A percentile compares a stretch with the other conserved stretches of the same genome.
phyloP scores from a whole-genome alignment of 2,797 vertebrate species.

The Australoheros facetus region DNA sequence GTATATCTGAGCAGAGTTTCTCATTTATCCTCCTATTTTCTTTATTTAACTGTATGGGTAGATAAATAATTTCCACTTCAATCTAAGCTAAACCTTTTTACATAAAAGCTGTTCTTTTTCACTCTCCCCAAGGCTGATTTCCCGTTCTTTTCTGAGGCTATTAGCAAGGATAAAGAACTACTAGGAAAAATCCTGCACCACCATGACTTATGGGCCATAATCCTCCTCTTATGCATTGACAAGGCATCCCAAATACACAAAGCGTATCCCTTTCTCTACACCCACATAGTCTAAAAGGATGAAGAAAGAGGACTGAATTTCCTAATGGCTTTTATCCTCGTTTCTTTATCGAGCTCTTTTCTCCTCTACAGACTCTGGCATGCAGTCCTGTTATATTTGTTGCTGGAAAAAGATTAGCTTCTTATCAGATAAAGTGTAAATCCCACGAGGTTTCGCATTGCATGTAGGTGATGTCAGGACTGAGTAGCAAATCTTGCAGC shows the following conservation, averaged over 20 bases:
- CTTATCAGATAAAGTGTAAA: conserved; percentile 60
- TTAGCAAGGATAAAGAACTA: conserved; percentile 59
- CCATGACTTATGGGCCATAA: conserved; percentile 61
- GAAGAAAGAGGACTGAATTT: conserved; percentile 36
- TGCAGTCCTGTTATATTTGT: conserved; percentile 42
- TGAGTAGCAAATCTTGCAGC: conserved; percentile 9
- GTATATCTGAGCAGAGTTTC: conserved; percentile 26
- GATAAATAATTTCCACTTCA: conserved; percentile 48
- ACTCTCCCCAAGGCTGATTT: conserved; percentile 49
- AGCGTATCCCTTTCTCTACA: conserved; percentile 31
- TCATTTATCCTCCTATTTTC: conserved; percentile 41
- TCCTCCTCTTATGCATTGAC: conserved; percentile 63
- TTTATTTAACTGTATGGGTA: conserved; percentile 35
- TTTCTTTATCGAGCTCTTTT: conserved; percentile 45
- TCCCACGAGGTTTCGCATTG: conserved; percentile 31
- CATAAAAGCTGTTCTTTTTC: conserved; percentile 52
- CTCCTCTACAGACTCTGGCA: conserved; percentile 29
- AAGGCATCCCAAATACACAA: conserved; percentile 52
- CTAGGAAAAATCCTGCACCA: conserved; percentile 47
- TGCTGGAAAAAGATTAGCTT: conserved; percentile 63
- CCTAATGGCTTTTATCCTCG: conserved; percentile 42
- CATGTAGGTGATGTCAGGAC: conserved; percentile 15
- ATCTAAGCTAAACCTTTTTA: conserved; percentile 50
- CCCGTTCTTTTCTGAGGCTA: conserved; percentile 48
- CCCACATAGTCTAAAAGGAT: conserved; percentile 45